phyloP scores from a whole-genome alignment of 2,888 invertebrate species.

The Laspeyria flexula region DNA sequence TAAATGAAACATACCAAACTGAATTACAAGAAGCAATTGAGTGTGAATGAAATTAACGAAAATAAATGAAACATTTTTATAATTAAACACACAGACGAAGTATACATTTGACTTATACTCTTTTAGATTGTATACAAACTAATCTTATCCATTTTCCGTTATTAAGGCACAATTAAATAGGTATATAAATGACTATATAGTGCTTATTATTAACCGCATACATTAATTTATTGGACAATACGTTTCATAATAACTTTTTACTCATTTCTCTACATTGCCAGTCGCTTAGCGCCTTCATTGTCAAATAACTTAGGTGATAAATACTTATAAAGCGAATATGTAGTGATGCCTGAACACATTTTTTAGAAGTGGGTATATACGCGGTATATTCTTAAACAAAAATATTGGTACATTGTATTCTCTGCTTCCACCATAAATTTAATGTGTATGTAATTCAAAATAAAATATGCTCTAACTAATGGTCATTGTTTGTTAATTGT shows the following conservation, averaged over 20 bases:
- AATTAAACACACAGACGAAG: slow-evolving; percentile 4
- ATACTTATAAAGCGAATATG: too few relatives aligned
- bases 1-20: background rate
- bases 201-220: slow-evolving; percentile 32
- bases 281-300: too few relatives aligned
- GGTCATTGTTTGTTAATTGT: too few relatives aligned
- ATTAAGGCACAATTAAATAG: slow-evolving; percentile 60
- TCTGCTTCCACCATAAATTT: too few relatives aligned
- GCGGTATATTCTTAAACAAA: too few relatives aligned
- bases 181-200: slow-evolving; percentile 55
- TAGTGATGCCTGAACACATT: too few relatives aligned
- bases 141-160: slow-evolving; percentile 37
- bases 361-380: too few relatives aligned
- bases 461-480: too few relatives aligned
- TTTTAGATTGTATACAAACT: slow-evolving; percentile 24
- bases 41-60: background rate
- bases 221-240: slow-evolving; percentile 19
- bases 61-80: background rate
- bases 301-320: too few relatives aligned
- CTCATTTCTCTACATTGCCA: background rate
- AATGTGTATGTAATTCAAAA: too few relatives aligned
- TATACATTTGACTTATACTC: slow-evolving; percentile 21
- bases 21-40: background rate
- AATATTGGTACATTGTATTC: too few relatives aligned
- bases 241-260: slow-evolving; percentile 13